Percentiles rank a stretch among this genome's conserved stretches.
These are phyloP conservation scores for Alosa alosa DNA, from an alignment of 2,113 vertebrate species.

Conservation along the genomic window DNA sequence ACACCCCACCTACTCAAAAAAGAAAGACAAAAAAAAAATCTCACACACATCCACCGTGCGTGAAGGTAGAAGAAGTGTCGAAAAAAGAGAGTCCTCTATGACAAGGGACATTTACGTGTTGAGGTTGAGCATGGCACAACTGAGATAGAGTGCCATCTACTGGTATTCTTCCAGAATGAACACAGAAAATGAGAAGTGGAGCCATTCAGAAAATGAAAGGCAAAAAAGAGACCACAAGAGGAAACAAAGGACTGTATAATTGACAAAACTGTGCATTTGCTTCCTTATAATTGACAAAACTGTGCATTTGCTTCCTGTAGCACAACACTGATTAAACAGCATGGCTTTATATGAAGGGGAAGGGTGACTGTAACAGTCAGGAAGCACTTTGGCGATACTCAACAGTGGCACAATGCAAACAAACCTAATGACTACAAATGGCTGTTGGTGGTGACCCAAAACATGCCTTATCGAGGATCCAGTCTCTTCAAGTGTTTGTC, in stretches of 20 bases:
- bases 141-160: slow-evolving; percentile 61
- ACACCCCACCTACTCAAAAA: not conserved
- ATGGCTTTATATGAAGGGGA: not conserved
- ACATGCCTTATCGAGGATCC: not conserved
- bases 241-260: not conserved
- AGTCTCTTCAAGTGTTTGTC: not conserved
- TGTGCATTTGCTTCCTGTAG: not conserved
- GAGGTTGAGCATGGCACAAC: slow-evolving; percentile 6
- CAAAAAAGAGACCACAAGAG: not conserved
- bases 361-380: not conserved
- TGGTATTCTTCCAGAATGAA: slow-evolving; percentile 34
- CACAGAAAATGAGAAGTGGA: not conserved
- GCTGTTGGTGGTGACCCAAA: not conserved
- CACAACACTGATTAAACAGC: not conserved
- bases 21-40: not conserved
- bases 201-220: not conserved
- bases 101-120: not conserved
- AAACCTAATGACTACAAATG: not conserved
- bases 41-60: not conserved
- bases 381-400: not conserved
- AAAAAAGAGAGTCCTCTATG: not conserved
- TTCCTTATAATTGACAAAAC: not conserved
- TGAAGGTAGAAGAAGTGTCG: not conserved
- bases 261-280: not conserved
- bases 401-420: not conserved